A percentile compares a stretch with the other conserved stretches of the same genome.
These are phyloP conservation scores for Drosophila engyochracea DNA, from an alignment of 2,888 invertebrate species.

Conservation along the genomic window DNA sequence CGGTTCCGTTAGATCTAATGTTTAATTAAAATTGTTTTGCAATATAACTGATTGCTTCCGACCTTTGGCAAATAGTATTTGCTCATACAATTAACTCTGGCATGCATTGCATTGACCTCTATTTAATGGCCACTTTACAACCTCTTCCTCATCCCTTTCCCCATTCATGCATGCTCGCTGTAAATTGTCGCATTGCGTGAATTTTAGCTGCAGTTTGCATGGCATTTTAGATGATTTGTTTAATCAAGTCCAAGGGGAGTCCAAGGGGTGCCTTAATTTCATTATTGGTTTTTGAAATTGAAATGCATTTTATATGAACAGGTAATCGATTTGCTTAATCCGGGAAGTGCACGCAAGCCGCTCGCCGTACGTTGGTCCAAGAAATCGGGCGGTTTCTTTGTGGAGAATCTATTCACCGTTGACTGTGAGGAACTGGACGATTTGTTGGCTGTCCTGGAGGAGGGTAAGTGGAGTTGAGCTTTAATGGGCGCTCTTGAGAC, in stretches of 20 bases:
- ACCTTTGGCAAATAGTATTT: constrained; percentile 44
- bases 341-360: constrained; percentile 91
- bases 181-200: constrained; percentile 56
- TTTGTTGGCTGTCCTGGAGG: constrained; percentile 96
- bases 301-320: constrained; percentile 84
- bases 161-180: background rate
- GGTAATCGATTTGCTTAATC: constrained; percentile 97
- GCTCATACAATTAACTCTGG: constrained; percentile 15
- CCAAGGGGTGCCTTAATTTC: constrained; percentile 29
- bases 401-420: constrained; percentile 97
- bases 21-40: constrained; percentile 39
- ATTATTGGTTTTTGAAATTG: constrained; percentile 61
- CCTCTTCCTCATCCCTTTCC: background rate
- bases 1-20: constrained; percentile 38
- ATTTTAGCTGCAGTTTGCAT: constrained; percentile 62
- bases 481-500: background rate
- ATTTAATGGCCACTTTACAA: constrained; percentile 52
- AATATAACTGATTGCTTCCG: constrained; percentile 39
- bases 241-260: constrained; percentile 10
- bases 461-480: constrained; percentile 88
- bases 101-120: constrained; percentile 66
- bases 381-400: constrained; percentile 96
- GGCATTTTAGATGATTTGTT: constrained; percentile 80
- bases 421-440: constrained; percentile 97
- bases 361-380: constrained; percentile 97